Evolutionary conservation across 2,888 invertebrate genomes (phyloP).

Genomic region (Meteorus colon): DNA sequence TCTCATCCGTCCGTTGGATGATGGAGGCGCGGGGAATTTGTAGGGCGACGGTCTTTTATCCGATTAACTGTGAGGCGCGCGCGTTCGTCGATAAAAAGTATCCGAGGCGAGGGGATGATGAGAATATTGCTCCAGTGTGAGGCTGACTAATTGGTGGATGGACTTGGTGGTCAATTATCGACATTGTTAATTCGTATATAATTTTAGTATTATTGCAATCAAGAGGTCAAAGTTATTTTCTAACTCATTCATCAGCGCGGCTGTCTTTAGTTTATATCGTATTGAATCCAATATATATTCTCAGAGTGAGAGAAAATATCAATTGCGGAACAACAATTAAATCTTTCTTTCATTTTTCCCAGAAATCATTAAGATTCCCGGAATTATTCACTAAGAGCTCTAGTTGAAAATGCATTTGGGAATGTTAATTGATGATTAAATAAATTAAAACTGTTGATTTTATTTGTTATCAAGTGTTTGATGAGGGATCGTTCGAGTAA

Average conservation of each 20-base stretch:
- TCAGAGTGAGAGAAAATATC: no score
- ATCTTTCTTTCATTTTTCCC: no score
- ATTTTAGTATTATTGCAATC: background rate
- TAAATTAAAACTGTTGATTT: background rate
- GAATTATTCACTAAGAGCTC: no score
- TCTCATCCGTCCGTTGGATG: constrained; percentile 1
- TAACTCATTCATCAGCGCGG: no score
- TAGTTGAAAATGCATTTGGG: no score
- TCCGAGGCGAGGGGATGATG: background rate
- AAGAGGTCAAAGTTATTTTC: background rate
- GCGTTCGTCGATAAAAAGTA: constrained; percentile 15
- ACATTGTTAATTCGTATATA: background rate
- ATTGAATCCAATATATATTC: no score
- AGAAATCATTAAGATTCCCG: no score
- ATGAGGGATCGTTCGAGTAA: background rate
- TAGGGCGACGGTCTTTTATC: background rate
- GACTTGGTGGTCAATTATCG: constrained; percentile 14
- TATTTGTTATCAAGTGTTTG: background rate
- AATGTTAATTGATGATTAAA: background rate
- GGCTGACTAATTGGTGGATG: constrained; percentile 7
- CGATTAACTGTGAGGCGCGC: constrained; percentile 10
- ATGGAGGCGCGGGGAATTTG: background rate
- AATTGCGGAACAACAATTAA: no score
- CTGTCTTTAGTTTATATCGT: no score
- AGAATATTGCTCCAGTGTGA: background rate